Evolutionary conservation across 2,797 vertebrate genomes (phyloP).

Genomic region (Labroides dimidiatus): DNA sequence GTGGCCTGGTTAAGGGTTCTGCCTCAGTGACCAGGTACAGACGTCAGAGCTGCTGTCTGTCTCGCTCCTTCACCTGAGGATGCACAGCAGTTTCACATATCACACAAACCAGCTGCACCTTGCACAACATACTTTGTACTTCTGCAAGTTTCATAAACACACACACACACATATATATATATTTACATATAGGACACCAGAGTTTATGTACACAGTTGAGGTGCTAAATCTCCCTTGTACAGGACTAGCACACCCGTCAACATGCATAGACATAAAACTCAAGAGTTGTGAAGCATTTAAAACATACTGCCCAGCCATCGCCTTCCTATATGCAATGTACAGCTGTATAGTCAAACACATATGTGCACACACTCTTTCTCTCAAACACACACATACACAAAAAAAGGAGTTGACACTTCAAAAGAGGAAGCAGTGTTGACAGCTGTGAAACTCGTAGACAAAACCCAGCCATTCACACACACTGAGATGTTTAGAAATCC

Average conservation of each 20-base stretch:
- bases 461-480: slow-evolving; percentile 53
- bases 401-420: slow-evolving; percentile 38
- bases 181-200: slow-evolving; percentile 3
- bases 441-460: slow-evolving; percentile 60
- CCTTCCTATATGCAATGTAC: slow-evolving; percentile 8
- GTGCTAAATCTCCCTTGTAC: slow-evolving; percentile 54
- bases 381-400: slow-evolving; percentile 12
- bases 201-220: slow-evolving; percentile 31
- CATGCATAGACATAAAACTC: slow-evolving; percentile 51
- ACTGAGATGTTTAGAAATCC: slow-evolving; percentile 55
- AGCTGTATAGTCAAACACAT: slow-evolving; percentile 36
- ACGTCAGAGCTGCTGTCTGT: slow-evolving; percentile 53
- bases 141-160: slow-evolving; percentile 22
- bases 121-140: slow-evolving; percentile 18
- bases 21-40: slow-evolving; percentile 62
- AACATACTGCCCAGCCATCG: slow-evolving; percentile 8
- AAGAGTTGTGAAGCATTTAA: slow-evolving; percentile 60
- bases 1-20: slow-evolving; percentile 64
- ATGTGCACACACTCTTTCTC: neutral
- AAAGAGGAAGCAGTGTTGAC: slow-evolving; percentile 55
- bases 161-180: slow-evolving; percentile 1
- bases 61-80: slow-evolving; percentile 52
- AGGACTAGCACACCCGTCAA: slow-evolving; percentile 61
- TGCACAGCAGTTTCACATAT: slow-evolving; percentile 28
- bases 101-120: slow-evolving; percentile 19